Evolutionary conservation across 1,140 invertebrate genomes (phyloP).

Genomic region (Polyergus mexicanus): DNA sequence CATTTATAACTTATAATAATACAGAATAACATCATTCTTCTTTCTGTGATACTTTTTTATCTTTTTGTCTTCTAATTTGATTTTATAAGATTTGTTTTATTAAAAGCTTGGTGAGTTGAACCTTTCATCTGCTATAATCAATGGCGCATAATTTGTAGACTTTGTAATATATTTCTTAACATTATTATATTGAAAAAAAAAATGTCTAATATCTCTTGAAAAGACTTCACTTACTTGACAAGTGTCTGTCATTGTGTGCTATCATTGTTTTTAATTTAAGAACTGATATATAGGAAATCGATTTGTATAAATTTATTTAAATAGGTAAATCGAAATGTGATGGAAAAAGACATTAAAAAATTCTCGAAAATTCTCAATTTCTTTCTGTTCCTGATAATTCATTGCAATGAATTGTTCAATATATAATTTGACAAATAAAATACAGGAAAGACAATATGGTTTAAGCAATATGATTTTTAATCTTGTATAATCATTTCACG

Average conservation of each 20-base stretch:
- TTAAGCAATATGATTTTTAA: slow-evolving; percentile 8
- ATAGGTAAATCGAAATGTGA: not conserved
- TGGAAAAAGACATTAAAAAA: too few relatives aligned
- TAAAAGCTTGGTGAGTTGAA: not conserved
- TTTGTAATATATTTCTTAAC: not conserved
- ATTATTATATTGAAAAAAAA: not conserved
- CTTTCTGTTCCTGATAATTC: not conserved
- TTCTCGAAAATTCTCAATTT: not conserved
- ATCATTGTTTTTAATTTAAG: not conserved
- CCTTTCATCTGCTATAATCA: not conserved
- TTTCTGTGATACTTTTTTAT: not conserved
- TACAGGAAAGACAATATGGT: not conserved
- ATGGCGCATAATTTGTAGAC: not conserved
- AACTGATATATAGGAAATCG: not conserved
- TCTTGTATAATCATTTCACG: slow-evolving; percentile 25
- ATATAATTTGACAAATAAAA: not conserved
- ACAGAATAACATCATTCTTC: not conserved
- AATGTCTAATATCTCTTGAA: not conserved
- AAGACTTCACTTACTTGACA: not conserved
- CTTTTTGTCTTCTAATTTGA: not conserved
- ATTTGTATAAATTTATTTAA: not conserved
- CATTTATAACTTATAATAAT: not conserved
- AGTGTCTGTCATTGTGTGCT: not conserved
- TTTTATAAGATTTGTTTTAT: not conserved
- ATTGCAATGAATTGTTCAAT: not conserved